phyloP scores from a whole-genome alignment of 2,888 invertebrate species.

The Tetropium fuscum region DNA sequence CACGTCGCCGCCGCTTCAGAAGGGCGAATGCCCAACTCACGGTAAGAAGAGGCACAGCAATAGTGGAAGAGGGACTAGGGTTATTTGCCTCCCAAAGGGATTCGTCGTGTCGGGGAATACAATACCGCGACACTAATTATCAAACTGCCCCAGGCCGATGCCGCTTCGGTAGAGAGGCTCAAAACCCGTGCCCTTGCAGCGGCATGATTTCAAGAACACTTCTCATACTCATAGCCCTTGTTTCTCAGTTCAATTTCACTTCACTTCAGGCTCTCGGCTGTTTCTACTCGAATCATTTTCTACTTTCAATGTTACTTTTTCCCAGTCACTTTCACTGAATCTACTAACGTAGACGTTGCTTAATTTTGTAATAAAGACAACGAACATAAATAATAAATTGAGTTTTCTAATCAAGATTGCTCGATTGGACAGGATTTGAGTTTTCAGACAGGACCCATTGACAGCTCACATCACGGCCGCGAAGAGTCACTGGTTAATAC shows the following conservation, averaged over 20 bases:
- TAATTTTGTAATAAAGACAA: too few species aligned
- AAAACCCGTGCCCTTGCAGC: conserved; percentile 6
- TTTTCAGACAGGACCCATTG: too few species aligned
- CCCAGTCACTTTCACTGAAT: too few species aligned
- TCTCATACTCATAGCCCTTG: conserved; percentile 31
- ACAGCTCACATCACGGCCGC: too few species aligned
- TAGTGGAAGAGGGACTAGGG: conserved; percentile 30
- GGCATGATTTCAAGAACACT: conserved; percentile 27
- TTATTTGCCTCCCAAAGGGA: conserved; percentile 34
- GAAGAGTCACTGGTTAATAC: too few species aligned
- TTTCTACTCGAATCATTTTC: conserved; percentile 19
- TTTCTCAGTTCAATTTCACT: conserved; percentile 30
- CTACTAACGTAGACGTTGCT: too few species aligned
- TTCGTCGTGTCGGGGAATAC: conserved; percentile 47
- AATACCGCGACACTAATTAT: conserved; percentile 48
- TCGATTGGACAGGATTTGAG: too few species aligned
- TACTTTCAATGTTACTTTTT: conserved; percentile 8
- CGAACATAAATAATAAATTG: too few species aligned
- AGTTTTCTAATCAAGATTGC: too few species aligned
- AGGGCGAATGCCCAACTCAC: conserved; percentile 12
- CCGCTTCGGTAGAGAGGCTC: conserved; percentile 11
- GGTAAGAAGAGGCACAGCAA: conserved; percentile 10
- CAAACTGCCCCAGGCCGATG: conserved; percentile 38
- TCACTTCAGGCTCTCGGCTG: conserved; percentile 20
- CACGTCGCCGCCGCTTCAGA: not conserved